Evolutionary conservation across 2,797 vertebrate genomes (phyloP), one percentile per base, ranked within the genome.

Genomic region (Hapalemur alaotrensis): DNA sequence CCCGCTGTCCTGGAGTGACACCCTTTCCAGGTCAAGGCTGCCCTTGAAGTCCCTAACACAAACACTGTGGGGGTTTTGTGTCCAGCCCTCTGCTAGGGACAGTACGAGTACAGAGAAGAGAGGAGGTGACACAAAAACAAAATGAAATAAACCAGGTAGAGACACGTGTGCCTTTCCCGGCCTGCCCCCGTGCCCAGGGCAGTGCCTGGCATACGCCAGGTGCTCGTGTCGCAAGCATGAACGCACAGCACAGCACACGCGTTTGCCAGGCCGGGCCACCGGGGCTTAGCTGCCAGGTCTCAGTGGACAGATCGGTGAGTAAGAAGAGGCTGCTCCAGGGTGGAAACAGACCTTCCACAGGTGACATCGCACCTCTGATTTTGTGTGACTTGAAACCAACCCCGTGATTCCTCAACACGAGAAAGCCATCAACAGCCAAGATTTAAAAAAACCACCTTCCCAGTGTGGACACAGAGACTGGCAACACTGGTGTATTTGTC

Each of bases 161-260:
- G 11, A 28, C 2, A 0, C 1, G 0, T 1, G 7, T 14, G 41
- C 22, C 48, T 38, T 38, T 54, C 3, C 9, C 5, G 0, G 3
- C 15, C 28, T 1, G 4, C 0, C 35, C 23, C 18, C 0, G 0
- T 1, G 28, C 20, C 63, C 6, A 5, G 52, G 0, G 1, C 2
- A 0, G 12, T 14, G 25, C 46, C 7, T 8, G 82, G 57, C 6
- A 4, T 30, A 0, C 0, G 2, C 11, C 1, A 20, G 25, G 10
- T 4, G 1, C 30, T 12, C 13, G 30, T 7, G 2, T 59, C 0
- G 43, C 25, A 7, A 7, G n/a, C 32, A 20, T 1, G 1, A 7
- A 4, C 0, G 5, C 18, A 3, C 32, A 57, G 65, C 22, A 11
- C 35, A 10, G 0, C 5, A 8, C 15, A 20, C 10, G 13, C 22